Base-by-base conservation (phyloP, 2,888 invertebrate species). In the Euzetes globulus region DNA sequence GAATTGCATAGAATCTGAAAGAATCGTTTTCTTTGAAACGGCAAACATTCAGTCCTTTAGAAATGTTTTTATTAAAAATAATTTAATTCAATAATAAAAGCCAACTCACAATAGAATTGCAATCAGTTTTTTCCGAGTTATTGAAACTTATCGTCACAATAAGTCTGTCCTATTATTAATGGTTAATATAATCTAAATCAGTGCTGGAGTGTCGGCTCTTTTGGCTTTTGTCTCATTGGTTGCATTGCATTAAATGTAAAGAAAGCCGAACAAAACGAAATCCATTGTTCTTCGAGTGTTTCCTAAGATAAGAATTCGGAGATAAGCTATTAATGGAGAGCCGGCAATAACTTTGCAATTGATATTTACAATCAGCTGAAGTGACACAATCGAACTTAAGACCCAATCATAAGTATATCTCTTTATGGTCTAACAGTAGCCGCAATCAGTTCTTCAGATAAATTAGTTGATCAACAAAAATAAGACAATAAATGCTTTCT, bases 301-400 rank as follows among this genome's bases (percentile, higher is more conserved):
- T 68, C 60, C 22, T n/a, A 19, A n/a, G 41, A 41, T 41, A 68
- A 37, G 22, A 19, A 41, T 22, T 17, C 68, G 37, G 5, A 19
- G 68, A 68, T 41, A 41, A 68, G 37, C 68, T 68, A 37, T 41
- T 41, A 41, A 41, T 41, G 19, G 9, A 41, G 37, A 41, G 63
- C 63, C 41, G 41, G 13, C 68, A 37, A 41, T 68, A 6, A 68
- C 41, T 19, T 41, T 68, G 9, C 41, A 68, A 68, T 68, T n/a
- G 68, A 68, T 68, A 68, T 68, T 41, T 41, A 29, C 29, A 45
- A 68, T 68, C 11, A 68, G 68, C 9, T 68, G 19, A 68, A 68
- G 68, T 68, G 68, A 68, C 68, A 68, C 41, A 41, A 68, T 68
- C 68, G 68, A 22, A 68, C 68, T 41, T 68, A 68, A 68, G 41